Evolutionary conservation across 2,797 vertebrate genomes (phyloP).

Genomic region (Podarcis siculus): DNA sequence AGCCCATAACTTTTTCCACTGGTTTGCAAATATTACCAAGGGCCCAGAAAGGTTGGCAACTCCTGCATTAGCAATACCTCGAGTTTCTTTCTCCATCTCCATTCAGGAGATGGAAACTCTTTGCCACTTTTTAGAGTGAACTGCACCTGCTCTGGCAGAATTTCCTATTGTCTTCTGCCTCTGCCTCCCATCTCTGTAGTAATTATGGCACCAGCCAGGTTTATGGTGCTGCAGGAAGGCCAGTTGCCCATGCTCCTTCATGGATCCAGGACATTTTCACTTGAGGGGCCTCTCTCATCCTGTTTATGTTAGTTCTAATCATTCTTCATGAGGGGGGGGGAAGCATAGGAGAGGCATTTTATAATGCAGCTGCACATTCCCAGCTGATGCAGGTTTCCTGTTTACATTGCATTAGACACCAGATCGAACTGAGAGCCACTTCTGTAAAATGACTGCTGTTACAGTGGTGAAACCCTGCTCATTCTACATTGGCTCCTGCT

Average conservation of each 20-base stretch:
- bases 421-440: neutral
- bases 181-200: neutral
- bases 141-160: neutral
- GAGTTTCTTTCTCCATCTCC: neutral
- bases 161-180: neutral
- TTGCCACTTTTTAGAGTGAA: neutral
- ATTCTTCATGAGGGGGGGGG: neutral
- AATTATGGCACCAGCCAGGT: neutral
- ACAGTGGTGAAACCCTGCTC: neutral
- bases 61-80: neutral
- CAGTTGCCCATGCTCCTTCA: neutral
- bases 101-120: neutral
- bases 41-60: too few relatives aligned
- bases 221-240: neutral
- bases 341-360: neutral
- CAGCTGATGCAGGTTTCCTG: neutral
- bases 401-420: neutral
- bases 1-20: too few relatives aligned
- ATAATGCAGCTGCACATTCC: neutral
- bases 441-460: neutral
- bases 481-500: neutral
- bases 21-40: too few relatives aligned
- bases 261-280: neutral
- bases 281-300: neutral
- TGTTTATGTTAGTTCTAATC: neutral